Base-by-base conservation (phyloP, 2,113 vertebrate species). In the Todiramphus chloris region DNA sequence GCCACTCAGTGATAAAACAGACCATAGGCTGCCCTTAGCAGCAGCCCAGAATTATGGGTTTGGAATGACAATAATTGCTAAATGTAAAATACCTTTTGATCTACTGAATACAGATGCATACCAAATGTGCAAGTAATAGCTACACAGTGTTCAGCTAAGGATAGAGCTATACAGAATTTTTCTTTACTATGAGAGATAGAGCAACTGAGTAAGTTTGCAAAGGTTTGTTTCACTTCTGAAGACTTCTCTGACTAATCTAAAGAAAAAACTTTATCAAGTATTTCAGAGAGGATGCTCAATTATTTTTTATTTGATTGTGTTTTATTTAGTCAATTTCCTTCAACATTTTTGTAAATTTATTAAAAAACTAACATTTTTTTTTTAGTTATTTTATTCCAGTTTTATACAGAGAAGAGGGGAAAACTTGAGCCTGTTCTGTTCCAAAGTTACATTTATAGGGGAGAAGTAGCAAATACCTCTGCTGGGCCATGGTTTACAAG, bases 21-120 rank as follows among this genome's bases (percentile, higher is more conserved):
- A 58, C 10, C 4, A 7, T 43, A 18, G 24, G 5, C 69, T 59
- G 31, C 59, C 31, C 55, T 81, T 70, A 43, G 46, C 69, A 90
- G 21, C 56, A 67, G 10, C 33, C 27, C 1, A 0, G 1, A 2
- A 11, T 59, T 76, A 7, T 13, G 27, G 58, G 30, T 86, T 79
- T 31, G 25, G 50, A 93, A 67, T 6, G 18, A 24, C 44, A 66
- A 8, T 14, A 60, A 24, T 51, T 55, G 31, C 44, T 18, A 41
- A 39, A 21, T 23, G 30, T 48, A 31, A 80, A 21, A n/a, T n/a
- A 14, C 23, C 4, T 39, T 25, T 50, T 51, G 69, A 27, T 74
- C 28, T 74, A 48, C 6, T 21, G n/a, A 48, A 35, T 41, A 44
- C 11, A 80, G 23, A 28, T 70, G 50, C 27, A 39, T 73, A 41